These are phyloP conservation scores for Allygus modestus DNA, from an alignment of 2,888 invertebrate species.

Conservation along the genomic window DNA sequence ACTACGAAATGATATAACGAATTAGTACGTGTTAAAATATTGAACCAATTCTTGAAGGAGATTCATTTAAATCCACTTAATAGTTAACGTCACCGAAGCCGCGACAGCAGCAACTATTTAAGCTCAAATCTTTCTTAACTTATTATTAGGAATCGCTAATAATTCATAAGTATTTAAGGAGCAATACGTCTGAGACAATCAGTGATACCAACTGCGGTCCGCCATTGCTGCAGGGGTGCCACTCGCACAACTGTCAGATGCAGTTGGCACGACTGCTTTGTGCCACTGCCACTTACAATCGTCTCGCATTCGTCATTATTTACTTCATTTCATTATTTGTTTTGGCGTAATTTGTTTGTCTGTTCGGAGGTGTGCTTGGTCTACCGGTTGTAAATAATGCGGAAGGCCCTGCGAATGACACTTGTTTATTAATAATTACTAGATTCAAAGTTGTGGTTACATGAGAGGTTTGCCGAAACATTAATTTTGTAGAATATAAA, in stretches of 20 bases:
- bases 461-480: not conserved
- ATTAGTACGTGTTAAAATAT: no score
- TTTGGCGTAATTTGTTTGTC: constrained; percentile 34
- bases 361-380: not conserved
- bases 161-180: not conserved
- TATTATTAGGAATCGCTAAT: no score
- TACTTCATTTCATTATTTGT: constrained; percentile 49
- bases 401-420: not conserved
- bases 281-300: constrained; percentile 38
- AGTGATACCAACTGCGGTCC: constrained; percentile 4
- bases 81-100: no score
- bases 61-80: no score
- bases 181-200: not conserved
- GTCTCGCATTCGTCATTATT: constrained; percentile 38
- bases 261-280: constrained; percentile 12
- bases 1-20: no score
- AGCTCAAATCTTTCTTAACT: no score
- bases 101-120: no score
- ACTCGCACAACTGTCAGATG: constrained; percentile 29
- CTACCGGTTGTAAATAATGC: not conserved
- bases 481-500: no score
- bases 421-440: not conserved
- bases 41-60: no score
- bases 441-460: not conserved
- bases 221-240: constrained; percentile 26